Evolutionary conservation across 2,888 invertebrate species (phyloP).

Genomic region (Rhaphigaster nebulosa): DNA sequence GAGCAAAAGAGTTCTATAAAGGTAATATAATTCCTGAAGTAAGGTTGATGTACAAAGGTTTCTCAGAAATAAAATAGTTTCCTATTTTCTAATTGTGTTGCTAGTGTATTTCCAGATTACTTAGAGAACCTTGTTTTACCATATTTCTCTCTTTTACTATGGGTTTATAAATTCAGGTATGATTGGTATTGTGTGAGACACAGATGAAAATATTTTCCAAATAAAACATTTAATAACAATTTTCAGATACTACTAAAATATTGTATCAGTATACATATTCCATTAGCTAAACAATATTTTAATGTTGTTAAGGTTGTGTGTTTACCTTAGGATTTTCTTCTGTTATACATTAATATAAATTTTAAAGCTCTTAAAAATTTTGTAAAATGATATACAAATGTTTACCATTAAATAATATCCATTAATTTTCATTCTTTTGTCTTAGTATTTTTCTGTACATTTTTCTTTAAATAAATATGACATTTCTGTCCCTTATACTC

Average conservation of each 20-base stretch:
- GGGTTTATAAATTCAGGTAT: neutral
- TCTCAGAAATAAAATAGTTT: too few relatives aligned
- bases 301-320: neutral
- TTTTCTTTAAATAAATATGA: neutral
- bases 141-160: neutral
- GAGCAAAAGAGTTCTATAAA: too few relatives aligned
- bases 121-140: neutral
- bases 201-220: neutral
- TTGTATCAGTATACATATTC: neutral
- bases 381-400: neutral
- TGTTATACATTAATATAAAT: neutral
- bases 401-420: neutral
- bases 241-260: neutral
- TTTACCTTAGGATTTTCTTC: neutral
- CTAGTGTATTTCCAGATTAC: neutral
- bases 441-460: neutral
- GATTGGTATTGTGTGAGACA: neutral
- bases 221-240: constrained; percentile 13
- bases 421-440: neutral
- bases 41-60: too few relatives aligned
- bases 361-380: neutral
- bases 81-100: neutral
- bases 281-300: neutral
- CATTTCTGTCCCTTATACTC: neutral
- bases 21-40: too few relatives aligned